phyloP scores from a whole-genome alignment of 2,797 vertebrate genomes.

The Myotis findleyi region DNA sequence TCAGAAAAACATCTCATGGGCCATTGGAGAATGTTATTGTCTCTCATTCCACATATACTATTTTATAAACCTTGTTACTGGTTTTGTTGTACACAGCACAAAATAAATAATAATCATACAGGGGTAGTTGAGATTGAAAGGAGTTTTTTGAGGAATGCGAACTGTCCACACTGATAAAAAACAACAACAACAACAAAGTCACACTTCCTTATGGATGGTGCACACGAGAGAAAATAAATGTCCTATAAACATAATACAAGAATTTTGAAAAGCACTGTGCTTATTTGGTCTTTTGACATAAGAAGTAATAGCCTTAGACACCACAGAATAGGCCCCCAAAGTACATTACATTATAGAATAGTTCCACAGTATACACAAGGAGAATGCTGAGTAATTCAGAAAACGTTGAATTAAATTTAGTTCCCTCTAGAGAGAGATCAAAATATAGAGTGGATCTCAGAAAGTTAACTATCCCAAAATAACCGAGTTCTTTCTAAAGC shows the following conservation, averaged over 20 bases:
- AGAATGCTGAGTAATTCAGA: background rate
- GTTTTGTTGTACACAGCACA: background rate
- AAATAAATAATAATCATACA: constrained; percentile 14
- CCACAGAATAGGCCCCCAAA: background rate
- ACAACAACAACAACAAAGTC: background rate
- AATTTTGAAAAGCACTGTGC: background rate
- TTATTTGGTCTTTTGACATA: background rate
- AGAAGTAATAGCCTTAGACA: background rate
- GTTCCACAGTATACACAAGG: background rate
- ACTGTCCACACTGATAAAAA: background rate
- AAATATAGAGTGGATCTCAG: background rate
- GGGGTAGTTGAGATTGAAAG: background rate
- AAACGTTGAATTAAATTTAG: constrained; percentile 24
- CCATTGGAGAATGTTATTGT: background rate
- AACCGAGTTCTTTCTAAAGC: background rate
- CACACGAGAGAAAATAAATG: background rate
- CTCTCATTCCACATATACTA: background rate
- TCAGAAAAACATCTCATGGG: background rate
- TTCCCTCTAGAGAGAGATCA: background rate
- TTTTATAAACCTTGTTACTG: background rate
- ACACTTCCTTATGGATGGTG: background rate
- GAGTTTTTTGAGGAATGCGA: background rate
- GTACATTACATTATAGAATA: background rate
- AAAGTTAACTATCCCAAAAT: background rate
- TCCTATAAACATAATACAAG: background rate